Conservation (phyloP, 53 echinoderm and acorn worm genomes). For the Arbacia lixula region DNA sequence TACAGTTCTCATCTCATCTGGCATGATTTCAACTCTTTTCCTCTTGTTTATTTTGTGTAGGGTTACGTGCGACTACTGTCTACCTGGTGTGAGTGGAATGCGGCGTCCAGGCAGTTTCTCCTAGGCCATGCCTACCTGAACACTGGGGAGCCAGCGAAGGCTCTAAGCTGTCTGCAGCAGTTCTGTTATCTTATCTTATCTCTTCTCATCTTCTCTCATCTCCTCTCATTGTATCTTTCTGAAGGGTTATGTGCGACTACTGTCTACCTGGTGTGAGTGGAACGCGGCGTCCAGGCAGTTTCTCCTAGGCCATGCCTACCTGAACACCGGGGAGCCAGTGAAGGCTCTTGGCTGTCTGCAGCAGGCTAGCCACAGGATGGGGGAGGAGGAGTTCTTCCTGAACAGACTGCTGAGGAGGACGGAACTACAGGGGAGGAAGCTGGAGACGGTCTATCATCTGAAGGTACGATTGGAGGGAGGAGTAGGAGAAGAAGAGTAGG, state of each 20-base stretch:
- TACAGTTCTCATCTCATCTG: too few relatives aligned
- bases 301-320: constrained; percentile 85
- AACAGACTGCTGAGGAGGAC: constrained; percentile 84
- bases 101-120: constrained; percentile 85
- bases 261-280: constrained; percentile 96
- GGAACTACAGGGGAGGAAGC: constrained; percentile 79
- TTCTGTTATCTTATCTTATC: too few relatives aligned
- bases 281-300: constrained; percentile 90
- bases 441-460: constrained; percentile 86
- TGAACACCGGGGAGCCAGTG: constrained; percentile 87
- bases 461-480: constrained; percentile 72
- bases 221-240: too few relatives aligned
- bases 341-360: constrained; percentile 92
- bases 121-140: constrained; percentile 92
- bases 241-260: constrained; percentile 84
- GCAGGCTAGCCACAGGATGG: constrained; percentile 69
- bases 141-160: constrained; percentile 85
- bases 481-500: background rate
- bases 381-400: constrained; percentile 82
- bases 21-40: too few relatives aligned
- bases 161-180: constrained; percentile 82
- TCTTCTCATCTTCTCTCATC: too few relatives aligned
- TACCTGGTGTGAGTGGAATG: constrained; percentile 97
- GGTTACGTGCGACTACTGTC: constrained; percentile 80
- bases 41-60: constrained; percentile 35